Evolutionary conservation across 2,113 vertebrate species (phyloP), one percentile per base, ranked within the genome.

Genomic region (Aphelocoma coerulescens): DNA sequence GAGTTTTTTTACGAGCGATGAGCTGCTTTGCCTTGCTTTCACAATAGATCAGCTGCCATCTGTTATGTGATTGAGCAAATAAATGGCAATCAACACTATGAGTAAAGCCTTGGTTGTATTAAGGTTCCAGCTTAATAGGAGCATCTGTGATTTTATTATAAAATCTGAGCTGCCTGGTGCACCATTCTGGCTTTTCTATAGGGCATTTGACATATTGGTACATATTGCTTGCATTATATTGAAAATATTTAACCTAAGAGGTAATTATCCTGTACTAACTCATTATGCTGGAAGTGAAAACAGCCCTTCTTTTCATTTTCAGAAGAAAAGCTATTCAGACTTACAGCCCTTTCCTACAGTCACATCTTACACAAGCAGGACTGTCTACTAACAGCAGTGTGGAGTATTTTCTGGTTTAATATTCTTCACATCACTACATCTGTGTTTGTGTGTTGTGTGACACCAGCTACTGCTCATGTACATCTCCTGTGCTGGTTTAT

Each of bases 161-260:
- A 89, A 91, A 78, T 48, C 35, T 62, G 43, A 71, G 67, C 65
- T 44, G 55, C 33, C 28, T 72, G 20, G 32, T 44, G 37, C 26
- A 71, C 27, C 1, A 2, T n/a, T 63, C 46, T 75, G 71, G 54
- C 41, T 83, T 57, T 73, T 66, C 75, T 65, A 46, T 3, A 54
- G n/a, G 22, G 32, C 71, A 65, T 49, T 67, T 26, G 72, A 37
- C 4, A 6, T 52, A 73, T 15, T 52, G 52, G 43, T 44, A 62
- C 16, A 52, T 7, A 57, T 3, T 7, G n/a, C 51, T 51, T 44
- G 39, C 33, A 85, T 74, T 23, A 61, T 44, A 87, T 14, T 3
- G 10, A 72, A 91, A 81, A 65, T 73, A 88, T 75, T 91, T 79
- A 68, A 82, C n/a, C 54, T 33, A 49, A 33, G 58, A 87, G n/a